Base-by-base conservation (phyloP, 35 echinoderm and acorn worm species). In the Lytechinus variegatus region DNA sequence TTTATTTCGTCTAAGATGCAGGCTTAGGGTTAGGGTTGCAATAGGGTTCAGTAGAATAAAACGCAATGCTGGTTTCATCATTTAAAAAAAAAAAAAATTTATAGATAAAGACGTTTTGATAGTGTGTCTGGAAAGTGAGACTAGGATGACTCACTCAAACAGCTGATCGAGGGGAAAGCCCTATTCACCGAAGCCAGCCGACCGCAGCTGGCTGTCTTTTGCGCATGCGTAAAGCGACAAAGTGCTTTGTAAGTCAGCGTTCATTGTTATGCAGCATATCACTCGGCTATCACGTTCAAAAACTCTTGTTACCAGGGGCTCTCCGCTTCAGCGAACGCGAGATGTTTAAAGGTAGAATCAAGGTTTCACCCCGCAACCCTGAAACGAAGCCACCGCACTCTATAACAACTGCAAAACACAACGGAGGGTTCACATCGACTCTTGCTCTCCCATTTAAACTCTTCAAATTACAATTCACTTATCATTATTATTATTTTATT, bases 151-250 rank as follows among this genome's bases (percentile, higher is more conserved):
- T 79, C n/a, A 79, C 66, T 24, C 5, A 79, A 79, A 79, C 66
- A 79, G 66, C 66, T 79, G 66, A 79, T 79, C 19, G 66, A 79
- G 66, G 66, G 66, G 66, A 79, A 79, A 79, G 66, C 66, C 66
- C 66, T 79, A 79, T 79, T 79, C 66, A 79, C 19, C 13, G 13
- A 71, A 19, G 14, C 14, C 14, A 71, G 16, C 24, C 19, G 66
- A 79, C 66, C 66, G 19, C 66, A 79, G 3, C 66, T 79, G 66
- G 66, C 4, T 79, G 66, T 79, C 12, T 79, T 24, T 24, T 79
- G 66, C 66, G 66, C 66, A 79, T 19, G 66, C 19, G 66, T 79
- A 0, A 79, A n/a, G 19, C 8, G 12, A 79, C 66, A n/a, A 79
- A 79, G 19, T 79, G 66, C 19, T 4, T n/a, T 79, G 66, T 79